Conservation (phyloP, 2,888 invertebrate genomes). For the Achlya flavicornis region DNA sequence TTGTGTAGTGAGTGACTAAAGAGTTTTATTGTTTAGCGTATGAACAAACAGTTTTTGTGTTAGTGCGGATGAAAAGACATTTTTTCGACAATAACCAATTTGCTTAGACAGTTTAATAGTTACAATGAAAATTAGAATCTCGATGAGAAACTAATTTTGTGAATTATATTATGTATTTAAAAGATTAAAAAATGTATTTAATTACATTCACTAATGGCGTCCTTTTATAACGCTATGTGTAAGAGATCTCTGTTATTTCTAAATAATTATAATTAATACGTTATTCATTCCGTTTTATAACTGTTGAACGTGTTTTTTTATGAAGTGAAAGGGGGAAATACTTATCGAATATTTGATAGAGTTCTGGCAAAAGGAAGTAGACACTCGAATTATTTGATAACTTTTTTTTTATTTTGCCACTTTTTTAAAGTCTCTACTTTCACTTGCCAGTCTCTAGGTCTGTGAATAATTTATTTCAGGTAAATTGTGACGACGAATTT, state of each 20-base stretch:
- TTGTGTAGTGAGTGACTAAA: too few relatives aligned
- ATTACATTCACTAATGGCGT: slow-evolving; percentile 1
- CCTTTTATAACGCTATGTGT: background rate
- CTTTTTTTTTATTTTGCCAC: too few relatives aligned
- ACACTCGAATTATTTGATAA: too few relatives aligned
- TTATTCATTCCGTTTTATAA: background rate
- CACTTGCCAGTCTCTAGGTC: too few relatives aligned
- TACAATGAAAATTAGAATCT: too few relatives aligned
- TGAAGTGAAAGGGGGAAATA: background rate
- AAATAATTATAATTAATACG: background rate
- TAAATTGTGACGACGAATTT: background rate
- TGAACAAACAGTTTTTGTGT: background rate
- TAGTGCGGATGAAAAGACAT: background rate
- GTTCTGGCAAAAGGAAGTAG: too few relatives aligned
- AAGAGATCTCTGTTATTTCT: slow-evolving; percentile 1
- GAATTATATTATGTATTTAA: background rate
- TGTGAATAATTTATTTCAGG: background rate
- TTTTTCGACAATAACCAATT: too few relatives aligned
- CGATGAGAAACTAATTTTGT: background rate
- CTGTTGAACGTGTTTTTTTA: background rate
- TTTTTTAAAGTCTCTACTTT: too few relatives aligned
- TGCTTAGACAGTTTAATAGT: too few relatives aligned
- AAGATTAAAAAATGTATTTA: background rate
- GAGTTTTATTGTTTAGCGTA: background rate
- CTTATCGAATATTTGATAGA: background rate